Evolutionary conservation across 2,797 vertebrate genomes (phyloP), one percentile per base, ranked within the genome.

Genomic region (Danio albolineatus): DNA sequence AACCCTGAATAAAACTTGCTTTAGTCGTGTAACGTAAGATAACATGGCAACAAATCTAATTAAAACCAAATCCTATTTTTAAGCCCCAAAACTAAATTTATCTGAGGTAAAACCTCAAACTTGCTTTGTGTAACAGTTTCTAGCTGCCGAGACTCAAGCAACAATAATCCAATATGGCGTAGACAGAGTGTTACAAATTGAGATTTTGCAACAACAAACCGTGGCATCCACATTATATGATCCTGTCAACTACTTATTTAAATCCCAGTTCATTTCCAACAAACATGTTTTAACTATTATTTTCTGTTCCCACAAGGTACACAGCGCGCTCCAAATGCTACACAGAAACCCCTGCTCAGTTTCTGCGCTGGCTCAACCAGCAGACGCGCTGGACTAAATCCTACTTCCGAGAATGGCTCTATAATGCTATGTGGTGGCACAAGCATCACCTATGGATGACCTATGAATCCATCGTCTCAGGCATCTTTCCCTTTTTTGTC

Each of bases 371-470:
- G 96, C 93, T 97, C 64, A 97, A 93, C 86, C 96, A 97, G 86
- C 96, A 97, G 90, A 97, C 93, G 0, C 94, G 95, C 73, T 96
- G 96, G 96, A 96, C 96, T 49, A 97, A 97, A 82, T 97, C 96
- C 0, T 97, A 95, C 89, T 96, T 97, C 86, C 94, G 96, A 0
- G 95, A 97, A 86, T 97, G 96, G 96, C 94, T 97, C 60, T 96
- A 91, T 91, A 97, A 97, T 7, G 93, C 95, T 14, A 93, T 96
- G 89, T 97, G 95, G 96, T 97, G 96, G 96, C 96, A 97, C 87
- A 96, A 96, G 83, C 96, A 97, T 83, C 93, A 95, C 79, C 91
- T 95, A 1, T 97, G 96, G 96, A 97, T 97, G 96, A 95, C 96
- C 69, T 97, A 97, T 0, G 96, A 97, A 89, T 94, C 95, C n/a